Conservation (phyloP, 2,888 invertebrate species). For the Epistrophe eligans region DNA sequence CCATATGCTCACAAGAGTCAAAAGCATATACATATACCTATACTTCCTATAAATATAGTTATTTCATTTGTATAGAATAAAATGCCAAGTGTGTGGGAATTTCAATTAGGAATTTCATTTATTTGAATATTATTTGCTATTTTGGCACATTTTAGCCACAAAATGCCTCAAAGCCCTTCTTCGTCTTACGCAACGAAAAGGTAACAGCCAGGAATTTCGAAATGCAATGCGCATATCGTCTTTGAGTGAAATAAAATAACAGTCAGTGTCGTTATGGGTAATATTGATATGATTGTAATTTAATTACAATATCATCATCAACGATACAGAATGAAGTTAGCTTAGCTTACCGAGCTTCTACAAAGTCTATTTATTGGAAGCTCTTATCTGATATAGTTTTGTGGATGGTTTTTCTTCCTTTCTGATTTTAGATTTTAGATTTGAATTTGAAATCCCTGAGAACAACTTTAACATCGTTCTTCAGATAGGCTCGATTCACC, state of each 20-base stretch:
- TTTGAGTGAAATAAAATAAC: neutral
- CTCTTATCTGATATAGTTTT: too few species aligned
- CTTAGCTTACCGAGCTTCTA: too few species aligned
- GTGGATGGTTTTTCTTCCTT: too few species aligned
- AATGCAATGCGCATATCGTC: neutral
- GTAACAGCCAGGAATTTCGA: neutral
- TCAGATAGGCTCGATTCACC: too few species aligned
- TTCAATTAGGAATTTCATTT: conserved; percentile 41
- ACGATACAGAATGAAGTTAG: fast-evolving
- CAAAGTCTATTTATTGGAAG: too few species aligned
- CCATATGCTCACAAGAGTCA: neutral
- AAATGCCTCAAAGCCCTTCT: neutral
- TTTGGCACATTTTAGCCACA: conserved; percentile 16
- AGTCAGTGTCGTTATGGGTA: neutral
- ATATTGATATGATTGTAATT: neutral
- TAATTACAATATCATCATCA: neutral
- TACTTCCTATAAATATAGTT: neutral
- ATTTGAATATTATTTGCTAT: conserved; percentile 38
- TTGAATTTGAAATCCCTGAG: too few species aligned
- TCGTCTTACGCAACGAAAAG: neutral
- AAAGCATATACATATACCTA: too few species aligned
- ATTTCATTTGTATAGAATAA: neutral
- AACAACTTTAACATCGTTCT: too few species aligned
- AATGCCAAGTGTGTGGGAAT: conserved; percentile 32
- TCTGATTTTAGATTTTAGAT: too few species aligned